Evolutionary conservation across 2,113 vertebrate species (phyloP).

Genomic region (Prunella himalayana): DNA sequence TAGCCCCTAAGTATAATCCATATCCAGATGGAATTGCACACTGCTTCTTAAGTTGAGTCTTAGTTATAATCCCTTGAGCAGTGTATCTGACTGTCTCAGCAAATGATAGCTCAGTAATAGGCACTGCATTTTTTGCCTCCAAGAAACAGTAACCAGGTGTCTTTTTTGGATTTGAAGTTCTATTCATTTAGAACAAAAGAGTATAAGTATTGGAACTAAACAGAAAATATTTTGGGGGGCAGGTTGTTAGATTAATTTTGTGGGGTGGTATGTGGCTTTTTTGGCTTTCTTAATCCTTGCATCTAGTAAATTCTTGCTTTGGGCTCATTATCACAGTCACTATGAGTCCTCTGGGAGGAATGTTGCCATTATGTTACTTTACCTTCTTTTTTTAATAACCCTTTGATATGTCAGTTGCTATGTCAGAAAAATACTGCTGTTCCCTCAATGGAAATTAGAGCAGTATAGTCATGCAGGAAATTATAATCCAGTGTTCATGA

Average conservation of each 20-base stretch:
- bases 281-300: not conserved
- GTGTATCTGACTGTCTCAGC: not conserved
- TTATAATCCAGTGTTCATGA: not conserved
- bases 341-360: not conserved
- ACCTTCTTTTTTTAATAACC: not conserved
- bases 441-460: not conserved
- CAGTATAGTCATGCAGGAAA: not conserved
- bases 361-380: not conserved
- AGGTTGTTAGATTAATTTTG: not conserved
- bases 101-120: not conserved
- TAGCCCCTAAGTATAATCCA: not conserved
- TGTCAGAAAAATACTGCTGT: not conserved
- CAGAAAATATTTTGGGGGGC: rapidly evolving
- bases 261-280: not conserved
- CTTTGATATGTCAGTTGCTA: not conserved
- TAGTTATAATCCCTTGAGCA: not conserved
- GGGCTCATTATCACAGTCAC: not conserved
- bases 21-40: not conserved
- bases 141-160: not conserved
- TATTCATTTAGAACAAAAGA: not conserved
- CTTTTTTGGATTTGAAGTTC: not conserved
- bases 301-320: not conserved
- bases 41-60: not conserved
- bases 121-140: not conserved
- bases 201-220: not conserved